These are phyloP conservation scores for Leptobrachium leishanense DNA, from an alignment of 2,113 vertebrate genomes.

Conservation along the genomic window DNA sequence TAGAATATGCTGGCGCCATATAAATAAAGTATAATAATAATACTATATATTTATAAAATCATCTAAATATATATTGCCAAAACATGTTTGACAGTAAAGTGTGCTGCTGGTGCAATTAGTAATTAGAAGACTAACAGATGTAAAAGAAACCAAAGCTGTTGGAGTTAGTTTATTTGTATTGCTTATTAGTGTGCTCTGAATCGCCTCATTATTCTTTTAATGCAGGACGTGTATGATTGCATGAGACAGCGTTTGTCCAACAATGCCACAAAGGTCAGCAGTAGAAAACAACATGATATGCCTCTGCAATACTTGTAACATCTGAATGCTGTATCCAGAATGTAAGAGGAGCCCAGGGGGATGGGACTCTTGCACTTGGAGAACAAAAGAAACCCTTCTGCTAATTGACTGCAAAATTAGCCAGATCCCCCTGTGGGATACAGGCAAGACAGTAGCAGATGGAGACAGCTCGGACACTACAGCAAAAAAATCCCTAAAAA, in stretches of 20 bases:
- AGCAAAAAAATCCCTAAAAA: slow-evolving; percentile 74
- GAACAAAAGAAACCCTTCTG: slow-evolving; percentile 97
- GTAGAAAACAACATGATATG: slow-evolving; percentile 72
- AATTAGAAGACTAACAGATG: neutral
- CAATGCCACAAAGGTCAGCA: slow-evolving; percentile 86
- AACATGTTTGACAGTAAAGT: neutral
- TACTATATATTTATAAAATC: neutral
- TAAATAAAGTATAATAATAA: neutral
- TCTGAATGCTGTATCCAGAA: slow-evolving; percentile 68
- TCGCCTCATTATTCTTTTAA: slow-evolving; percentile 50
- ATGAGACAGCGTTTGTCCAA: slow-evolving; percentile 76
- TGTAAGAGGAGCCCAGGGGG: slow-evolving; percentile 83
- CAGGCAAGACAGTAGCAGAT: slow-evolving; percentile 83
- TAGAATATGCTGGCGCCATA: no score
- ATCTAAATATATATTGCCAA: neutral
- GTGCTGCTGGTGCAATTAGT: neutral
- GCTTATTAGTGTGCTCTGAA: slow-evolving; percentile 34
- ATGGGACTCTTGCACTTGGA: slow-evolving; percentile 56
- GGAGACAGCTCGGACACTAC: slow-evolving; percentile 79
- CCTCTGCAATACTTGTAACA: slow-evolving; percentile 70
- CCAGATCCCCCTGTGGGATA: slow-evolving; percentile 82
- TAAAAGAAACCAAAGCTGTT: slow-evolving; percentile 18
- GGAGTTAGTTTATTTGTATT: slow-evolving; percentile 28
- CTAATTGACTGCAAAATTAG: slow-evolving; percentile 99
- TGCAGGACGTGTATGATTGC: slow-evolving; percentile 67